Evolutionary conservation across 1,140 invertebrate species (phyloP), one percentile per base, ranked within the genome.

Genomic region (Ostrea edulis): DNA sequence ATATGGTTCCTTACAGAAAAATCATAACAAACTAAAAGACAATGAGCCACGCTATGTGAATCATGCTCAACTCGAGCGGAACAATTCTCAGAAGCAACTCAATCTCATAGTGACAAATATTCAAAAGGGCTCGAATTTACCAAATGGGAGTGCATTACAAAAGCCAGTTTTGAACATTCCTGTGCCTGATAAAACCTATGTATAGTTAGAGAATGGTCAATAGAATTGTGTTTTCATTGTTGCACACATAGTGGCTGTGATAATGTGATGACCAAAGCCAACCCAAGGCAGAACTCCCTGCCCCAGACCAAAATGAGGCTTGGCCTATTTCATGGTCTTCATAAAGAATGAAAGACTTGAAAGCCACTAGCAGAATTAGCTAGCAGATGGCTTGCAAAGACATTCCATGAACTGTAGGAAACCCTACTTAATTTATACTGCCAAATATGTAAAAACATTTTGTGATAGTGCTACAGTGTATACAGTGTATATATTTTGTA

Each of bases 31-130:
- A 85, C 22, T 85, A 35, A 52, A 81, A 29, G 85, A 90, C 55
- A 86, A 88, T 83, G 89, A 88, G 84, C 89, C 86, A 20, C 85
- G 86, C 22, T 87, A 90, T 86, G 85, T 88, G 4, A 90, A 90
- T 58, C 87, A 89, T 89, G 35, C 88, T 51, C 82, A 88, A 2
- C 77, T 88, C 54, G 86, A 89, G 20, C 65, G 65, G 17, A 89
- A 89, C 84, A 88, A 88, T 81, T 90, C 89, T 77, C 84, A 88
- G 65, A 90, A 90, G 85, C 89, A 90, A 88, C 86, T 90, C 84
- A 90, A 90, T 77, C 86, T 90, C 58, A 65, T 90, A n/a, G 86
- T 90, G 68, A 90, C 87, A 52, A 55, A 82, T 55, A 54, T 65
- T 44, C 89, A 87, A 35, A 90, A 90, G 68, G 87, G 85, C 11